phyloP scores from a whole-genome alignment of 30 jellyfish, hydroid and myxozoan species.

The Clytia hemisphaerica region DNA sequence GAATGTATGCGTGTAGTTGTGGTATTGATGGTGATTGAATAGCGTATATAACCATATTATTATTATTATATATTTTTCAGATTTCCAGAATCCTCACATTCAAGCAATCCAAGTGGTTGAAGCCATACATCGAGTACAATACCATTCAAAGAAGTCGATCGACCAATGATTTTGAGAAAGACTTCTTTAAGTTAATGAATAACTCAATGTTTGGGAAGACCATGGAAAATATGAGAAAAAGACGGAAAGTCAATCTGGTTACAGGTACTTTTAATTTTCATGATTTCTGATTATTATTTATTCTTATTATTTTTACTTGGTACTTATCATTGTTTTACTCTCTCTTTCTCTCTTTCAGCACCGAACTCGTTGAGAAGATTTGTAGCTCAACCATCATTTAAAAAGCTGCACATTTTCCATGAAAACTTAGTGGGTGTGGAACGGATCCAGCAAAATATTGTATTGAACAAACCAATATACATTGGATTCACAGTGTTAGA shows the following conservation, averaged over 20 bases:
- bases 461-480: conserved; percentile 39
- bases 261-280: too few species aligned
- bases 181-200: conserved; percentile 45
- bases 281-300: neutral
- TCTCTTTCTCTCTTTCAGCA: neutral
- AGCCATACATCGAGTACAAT: conserved; percentile 44
- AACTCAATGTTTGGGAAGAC: conserved; percentile 50
- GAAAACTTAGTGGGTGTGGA: conserved; percentile 39
- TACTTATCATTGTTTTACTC: neutral
- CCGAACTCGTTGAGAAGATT: neutral
- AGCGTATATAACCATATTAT: too few species aligned
- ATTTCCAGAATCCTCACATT: conserved; percentile 37
- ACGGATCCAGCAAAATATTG: conserved; percentile 15
- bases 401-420: conserved; percentile 19
- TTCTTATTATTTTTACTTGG: too few species aligned
- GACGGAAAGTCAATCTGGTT: conserved; percentile 31
- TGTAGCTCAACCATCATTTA: conserved; percentile 33
- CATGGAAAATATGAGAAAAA: conserved; percentile 49
- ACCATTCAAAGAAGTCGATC: conserved; percentile 26
- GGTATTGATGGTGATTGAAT: too few species aligned
- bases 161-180: conserved; percentile 48
- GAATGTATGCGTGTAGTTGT: too few species aligned
- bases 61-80: too few species aligned
- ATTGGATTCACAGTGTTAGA: conserved; percentile 45
- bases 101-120: conserved; percentile 44